These are phyloP conservation scores for Pocillopora meandrina DNA, from an alignment of 92 coral and sea anemone species.

Conservation along the genomic window DNA sequence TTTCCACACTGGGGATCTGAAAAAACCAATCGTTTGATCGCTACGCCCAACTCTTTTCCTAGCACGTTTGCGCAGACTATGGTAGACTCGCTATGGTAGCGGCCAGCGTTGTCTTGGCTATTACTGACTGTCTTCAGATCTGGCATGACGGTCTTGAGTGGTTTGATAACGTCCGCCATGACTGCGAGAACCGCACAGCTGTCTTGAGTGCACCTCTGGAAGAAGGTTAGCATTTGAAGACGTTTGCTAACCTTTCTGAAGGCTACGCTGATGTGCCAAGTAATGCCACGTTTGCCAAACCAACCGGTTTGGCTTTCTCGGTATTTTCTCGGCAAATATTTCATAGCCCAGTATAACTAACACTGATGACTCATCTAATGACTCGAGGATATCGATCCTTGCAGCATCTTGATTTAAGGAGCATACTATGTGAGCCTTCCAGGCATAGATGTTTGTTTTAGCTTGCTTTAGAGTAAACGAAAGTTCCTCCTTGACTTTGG, in stretches of 20 bases:
- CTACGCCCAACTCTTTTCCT: slow-evolving; percentile 26
- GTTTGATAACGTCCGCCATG: neutral
- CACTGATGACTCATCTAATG: slow-evolving; percentile 23
- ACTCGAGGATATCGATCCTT: slow-evolving; percentile 24
- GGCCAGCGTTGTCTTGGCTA: slow-evolving; percentile 35
- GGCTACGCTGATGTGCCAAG: slow-evolving; percentile 53
- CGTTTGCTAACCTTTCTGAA: slow-evolving; percentile 31
- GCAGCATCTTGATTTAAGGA: slow-evolving; percentile 27
- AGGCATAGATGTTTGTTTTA: slow-evolving; percentile 29
- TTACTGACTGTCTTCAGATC: slow-evolving; percentile 17
- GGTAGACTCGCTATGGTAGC: neutral
- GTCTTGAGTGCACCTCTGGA: slow-evolving; percentile 5
- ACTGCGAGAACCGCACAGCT: slow-evolving; percentile 30
- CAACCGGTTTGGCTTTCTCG: slow-evolving; percentile 43
- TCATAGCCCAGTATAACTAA: slow-evolving; percentile 42
- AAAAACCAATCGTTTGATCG: slow-evolving; percentile 50
- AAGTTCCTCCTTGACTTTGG: slow-evolving; percentile 16
- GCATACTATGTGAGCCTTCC: slow-evolving; percentile 31
- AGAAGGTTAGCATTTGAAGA: slow-evolving; percentile 44
- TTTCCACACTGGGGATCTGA: slow-evolving; percentile 62
- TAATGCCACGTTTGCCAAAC: slow-evolving; percentile 50
- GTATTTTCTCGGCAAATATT: slow-evolving; percentile 47
- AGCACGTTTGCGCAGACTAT: too few relatives aligned
- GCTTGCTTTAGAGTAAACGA: slow-evolving; percentile 27
- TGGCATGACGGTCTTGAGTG: slow-evolving; percentile 29